A percentile compares a stretch with the other conserved stretches of the same genome.
Evolutionary conservation across 2,797 vertebrate genomes (phyloP).

Genomic region (Onychomys torridus): DNA sequence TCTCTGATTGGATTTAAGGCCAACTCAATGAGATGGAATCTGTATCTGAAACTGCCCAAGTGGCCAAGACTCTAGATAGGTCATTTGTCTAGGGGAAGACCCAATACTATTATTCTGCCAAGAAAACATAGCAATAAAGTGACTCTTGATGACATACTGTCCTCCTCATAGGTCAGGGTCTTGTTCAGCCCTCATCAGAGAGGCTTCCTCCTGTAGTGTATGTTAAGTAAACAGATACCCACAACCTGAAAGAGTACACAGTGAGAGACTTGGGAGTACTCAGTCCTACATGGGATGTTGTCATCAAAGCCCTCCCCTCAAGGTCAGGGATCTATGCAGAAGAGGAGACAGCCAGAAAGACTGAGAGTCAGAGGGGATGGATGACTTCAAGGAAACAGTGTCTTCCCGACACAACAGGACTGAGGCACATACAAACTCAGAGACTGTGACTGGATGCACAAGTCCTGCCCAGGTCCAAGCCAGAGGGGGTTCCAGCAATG

Average conservation of each 20-base stretch:
- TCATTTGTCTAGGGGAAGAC: not conserved
- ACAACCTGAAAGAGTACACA: not conserved
- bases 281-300: not conserved
- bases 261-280: not conserved
- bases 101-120: not conserved
- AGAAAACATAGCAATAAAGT: not conserved
- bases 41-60: not conserved
- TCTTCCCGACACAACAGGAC: not conserved
- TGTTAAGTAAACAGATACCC: not conserved
- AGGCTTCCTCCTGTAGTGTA: not conserved
- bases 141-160: not conserved
- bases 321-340: not conserved
- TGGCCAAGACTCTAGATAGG: not conserved
- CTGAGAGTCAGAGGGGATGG: not conserved
- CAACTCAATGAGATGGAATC: not conserved
- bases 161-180: not conserved
- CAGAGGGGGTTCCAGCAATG: not conserved
- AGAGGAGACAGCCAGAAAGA: too few relatives aligned
- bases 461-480: not conserved
- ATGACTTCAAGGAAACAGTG: not conserved
- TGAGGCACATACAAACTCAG: not conserved
- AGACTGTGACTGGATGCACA: not conserved
- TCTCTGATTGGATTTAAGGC: not conserved
- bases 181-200: not conserved
- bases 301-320: not conserved